Evolutionary conservation across 2,797 vertebrate genomes (phyloP), one percentile per base, ranked within the genome.

Genomic region (Champsocephalus gunnari): DNA sequence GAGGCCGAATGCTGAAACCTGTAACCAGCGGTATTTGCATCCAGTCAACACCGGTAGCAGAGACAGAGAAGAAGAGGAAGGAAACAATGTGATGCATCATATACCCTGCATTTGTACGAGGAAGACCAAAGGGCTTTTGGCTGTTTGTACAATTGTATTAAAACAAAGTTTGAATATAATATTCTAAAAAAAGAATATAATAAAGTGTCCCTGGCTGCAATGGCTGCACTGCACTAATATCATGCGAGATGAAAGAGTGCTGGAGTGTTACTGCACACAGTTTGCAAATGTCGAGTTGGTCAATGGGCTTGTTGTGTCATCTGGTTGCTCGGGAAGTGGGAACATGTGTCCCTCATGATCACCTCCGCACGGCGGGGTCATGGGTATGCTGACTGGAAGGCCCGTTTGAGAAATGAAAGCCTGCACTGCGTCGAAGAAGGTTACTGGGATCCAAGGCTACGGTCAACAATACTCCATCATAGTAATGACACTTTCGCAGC

Each of bases 381-480:
- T 21, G 69, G 34, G n/a, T 71, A 41, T 1, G 24, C 24, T 21
- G 56, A 56, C 44, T 48, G 21, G 32, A 58, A 10, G 61, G 32
- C 48, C 48, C 14, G 53, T 21, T 17, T 34, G 50, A 55, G 17
- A 45, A 77, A 79, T 58, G 61, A 50, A 55, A 59, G 68, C 41
- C 61, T 55, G 66, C 61, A 44, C 41, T 16, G 19, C 51, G 45
- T 61, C 45, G 41, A 3, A 70, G 55, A 60, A 50, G 47, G 66
- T 65, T 47, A 67, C 59, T 63, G 66, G 75, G 71, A 82, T 59
- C 70, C 81, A 71, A 41, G 74, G 68, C 12, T 38, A 82, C 53
- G 44, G 79, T 68, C 78, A 84, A 82, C 57, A 84, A 49, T 10
- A 34, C 76, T 68, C 66, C 24, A 72, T 74, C 75, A 77, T 5